Evolutionary conservation across 2,797 vertebrate species (phyloP), one percentile per base, ranked within the genome.

Genomic region (Pseudochaenichthys georgianus): DNA sequence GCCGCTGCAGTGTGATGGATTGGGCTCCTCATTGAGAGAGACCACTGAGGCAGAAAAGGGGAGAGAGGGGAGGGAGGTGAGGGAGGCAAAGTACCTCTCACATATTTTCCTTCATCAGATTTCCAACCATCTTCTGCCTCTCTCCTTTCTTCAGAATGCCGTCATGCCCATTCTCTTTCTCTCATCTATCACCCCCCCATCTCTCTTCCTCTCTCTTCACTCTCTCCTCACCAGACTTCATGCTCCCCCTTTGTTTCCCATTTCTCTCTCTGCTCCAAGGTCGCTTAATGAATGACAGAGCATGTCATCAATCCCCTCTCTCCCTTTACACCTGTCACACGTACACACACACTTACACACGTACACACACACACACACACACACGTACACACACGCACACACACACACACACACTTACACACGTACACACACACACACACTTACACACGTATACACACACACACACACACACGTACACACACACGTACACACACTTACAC

Each of bases 201-300:
- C 10, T 41, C 17, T 45, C 17, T 45, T 4, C 11, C 45, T 7
- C 51, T 8, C 7, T 38, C n/a, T n/a, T 38, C 34, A 9, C 34
- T 0, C 21, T 42, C 17, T 47, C 5, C 43, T 41, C 50, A 64
- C 62, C 42, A 53, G 46, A 74, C 59, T 38, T 64, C 42, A 73
- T 62, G 58, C 16, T 34, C 17, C 50, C 57, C 5, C n/a, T 15
- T 43, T 41, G 19, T 75, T 58, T 62, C 53, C 57, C 41, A 11
- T 77, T 73, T 45, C 66, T 65, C 57, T 66, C 58, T 59, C 28
- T 63, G 58, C 61, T 70, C 41, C 75, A 84, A 86, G 83, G 83
- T 87, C 42, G 28, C 75, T 80, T 82, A 89, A 87, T 83, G 82
- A 87, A 87, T 80, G 80, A 88, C 84, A 77, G 64, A 77, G 73